Evolutionary conservation across 2,797 vertebrate genomes (phyloP).

Genomic region (Chelmon rostratus): DNA sequence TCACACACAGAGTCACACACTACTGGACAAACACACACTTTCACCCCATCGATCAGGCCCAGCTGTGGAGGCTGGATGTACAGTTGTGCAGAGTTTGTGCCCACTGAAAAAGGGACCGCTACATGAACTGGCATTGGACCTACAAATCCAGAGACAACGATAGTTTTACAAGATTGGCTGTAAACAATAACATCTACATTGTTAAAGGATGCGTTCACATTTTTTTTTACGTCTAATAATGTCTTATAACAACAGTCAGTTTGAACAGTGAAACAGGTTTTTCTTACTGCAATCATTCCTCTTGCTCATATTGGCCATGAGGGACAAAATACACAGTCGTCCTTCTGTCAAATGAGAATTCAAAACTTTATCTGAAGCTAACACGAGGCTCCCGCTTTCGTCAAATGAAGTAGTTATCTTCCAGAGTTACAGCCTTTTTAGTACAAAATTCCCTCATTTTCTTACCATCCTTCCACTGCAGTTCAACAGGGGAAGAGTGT

Average conservation of each 20-base stretch:
- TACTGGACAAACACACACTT: slow-evolving; percentile 74
- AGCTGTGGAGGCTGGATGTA: slow-evolving; percentile 83
- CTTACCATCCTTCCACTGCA: neutral
- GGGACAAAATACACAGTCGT: neutral
- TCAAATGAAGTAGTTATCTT: neutral
- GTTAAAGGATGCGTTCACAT: neutral
- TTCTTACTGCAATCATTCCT: neutral
- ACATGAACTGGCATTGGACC: slow-evolving; percentile 85
- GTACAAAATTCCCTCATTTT: neutral
- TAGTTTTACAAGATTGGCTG: neutral
- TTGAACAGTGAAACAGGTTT: too few relatives aligned
- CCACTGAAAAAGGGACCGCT: slow-evolving; percentile 79
- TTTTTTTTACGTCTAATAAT: neutral
- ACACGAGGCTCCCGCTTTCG: neutral
- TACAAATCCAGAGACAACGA: slow-evolving; percentile 54
- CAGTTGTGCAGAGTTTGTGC: slow-evolving; percentile 77
- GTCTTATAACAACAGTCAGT: neutral
- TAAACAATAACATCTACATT: neutral
- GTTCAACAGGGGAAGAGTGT: neutral
- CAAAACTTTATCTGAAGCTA: slow-evolving; percentile 1
- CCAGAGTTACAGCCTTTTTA: slow-evolving; percentile 8
- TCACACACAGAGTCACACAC: slow-evolving; percentile 70
- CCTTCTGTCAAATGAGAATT: neutral
- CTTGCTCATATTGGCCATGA: neutral
- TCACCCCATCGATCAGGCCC: slow-evolving; percentile 87